Evolutionary conservation across 1,140 invertebrate genomes (phyloP).

Genomic region (Cylas formicarius): DNA sequence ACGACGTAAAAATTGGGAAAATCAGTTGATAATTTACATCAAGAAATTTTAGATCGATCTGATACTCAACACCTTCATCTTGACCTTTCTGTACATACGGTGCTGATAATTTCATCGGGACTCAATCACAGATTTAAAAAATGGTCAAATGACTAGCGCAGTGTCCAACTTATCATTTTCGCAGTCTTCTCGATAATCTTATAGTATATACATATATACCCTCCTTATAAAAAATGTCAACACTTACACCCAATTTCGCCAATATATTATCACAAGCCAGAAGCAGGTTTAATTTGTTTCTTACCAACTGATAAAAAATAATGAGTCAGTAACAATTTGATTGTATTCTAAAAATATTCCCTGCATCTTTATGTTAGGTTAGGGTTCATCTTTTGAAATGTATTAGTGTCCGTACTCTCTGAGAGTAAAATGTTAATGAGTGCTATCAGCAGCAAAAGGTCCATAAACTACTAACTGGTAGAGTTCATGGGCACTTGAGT

Average conservation of each 20-base stretch:
- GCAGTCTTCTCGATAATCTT: constrained; percentile 28
- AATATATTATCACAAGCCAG: constrained; percentile 16
- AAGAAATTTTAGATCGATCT: no score
- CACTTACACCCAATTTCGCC: neutral
- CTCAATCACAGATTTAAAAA: constrained; percentile 42
- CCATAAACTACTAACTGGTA: constrained; percentile 42
- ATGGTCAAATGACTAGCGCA: constrained; percentile 41
- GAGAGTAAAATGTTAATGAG: constrained; percentile 1
- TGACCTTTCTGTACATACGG: constrained; percentile 10
- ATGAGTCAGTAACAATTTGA: no score
- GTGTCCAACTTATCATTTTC: constrained; percentile 36
- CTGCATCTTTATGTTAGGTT: constrained; percentile 10
- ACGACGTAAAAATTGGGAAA: no score
- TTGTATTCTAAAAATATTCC: constrained; percentile 2
- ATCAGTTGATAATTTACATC: no score
- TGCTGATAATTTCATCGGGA: constrained; percentile 20
- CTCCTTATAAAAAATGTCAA: neutral
- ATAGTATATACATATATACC: no score
- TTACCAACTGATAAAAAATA: no score
- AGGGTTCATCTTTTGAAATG: no score
- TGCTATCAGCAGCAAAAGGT: no score
- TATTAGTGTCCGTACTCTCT: neutral
- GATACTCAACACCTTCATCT: no score
- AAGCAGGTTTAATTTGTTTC: constrained; percentile 4
- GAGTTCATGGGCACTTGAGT: constrained; percentile 41